Base-by-base conservation (phyloP, 2,113 vertebrate genomes). In the Lepisosteus oculatus region DNA sequence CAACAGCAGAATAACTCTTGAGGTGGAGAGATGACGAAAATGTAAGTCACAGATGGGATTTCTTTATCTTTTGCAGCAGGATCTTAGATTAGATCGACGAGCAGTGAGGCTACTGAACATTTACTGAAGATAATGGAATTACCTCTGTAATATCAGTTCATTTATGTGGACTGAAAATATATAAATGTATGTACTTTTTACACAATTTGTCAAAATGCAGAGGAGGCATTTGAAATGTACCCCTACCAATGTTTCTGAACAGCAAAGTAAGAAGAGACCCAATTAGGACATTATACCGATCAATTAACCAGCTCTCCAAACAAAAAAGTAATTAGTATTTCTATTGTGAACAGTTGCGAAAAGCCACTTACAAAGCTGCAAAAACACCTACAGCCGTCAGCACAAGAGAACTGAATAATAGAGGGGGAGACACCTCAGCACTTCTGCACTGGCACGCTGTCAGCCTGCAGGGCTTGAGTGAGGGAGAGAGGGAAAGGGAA, bases 291-390 rank as follows among this genome's bases (percentile, higher is more conserved):
- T 88, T 88, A 86, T 86, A 87, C 87, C 83, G 86, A 81, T 81
- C 87, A 91, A 93, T 93, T 93, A 92, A 89, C 81, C 88, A 85
- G 88, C 91, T 86, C 89, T 93, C 88, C 87, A 91, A 89, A 91
- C 87, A 89, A 89, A 29, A 89, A 86, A 89, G 83, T 88, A 87
- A 90, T 92, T 90, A 92, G 90, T 85, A 79, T 83, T 87, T 89
- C 89, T 80, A 92, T 92, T 92, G 89, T 92, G 86, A 80, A 84
- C 80, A 74, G 82, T 87, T 90, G 75, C 70, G 86, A 92, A 92
- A 90, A 91, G 87, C 89, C 91, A 91, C 90, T 91, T 89, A 88
- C 88, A 86, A 83, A 80, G 81, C 83, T 74, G 83, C 88, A 89
- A 88, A 81, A 89, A 92, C 91, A 90, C 87, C 88, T 88, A 81